Evolutionary conservation across 2,113 vertebrate genomes (phyloP), one percentile per base, ranked within the genome.

Genomic region (Leucoraja erinaceus): DNA sequence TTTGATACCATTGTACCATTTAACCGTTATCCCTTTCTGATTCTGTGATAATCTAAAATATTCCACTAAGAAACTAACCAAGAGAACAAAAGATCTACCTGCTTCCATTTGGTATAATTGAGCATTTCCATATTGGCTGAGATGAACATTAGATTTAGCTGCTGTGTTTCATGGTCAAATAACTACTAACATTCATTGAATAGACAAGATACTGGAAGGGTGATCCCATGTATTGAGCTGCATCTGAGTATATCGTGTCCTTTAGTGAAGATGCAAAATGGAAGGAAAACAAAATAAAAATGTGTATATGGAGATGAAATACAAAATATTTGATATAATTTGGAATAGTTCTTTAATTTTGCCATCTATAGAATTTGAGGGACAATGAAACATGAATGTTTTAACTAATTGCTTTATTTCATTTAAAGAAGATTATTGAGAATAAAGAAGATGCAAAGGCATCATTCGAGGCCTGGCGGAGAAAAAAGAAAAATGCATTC

Each of bases 401-500:
- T 68, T 90, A 66, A 10, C 61, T 90, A 14, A 68, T 90, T 47
- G 38, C 66, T 72, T 54, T 72, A 22, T 47, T 91, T 91, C 63
- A 54, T 72, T 91, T 92, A 88, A 93, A 97, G 96, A 94, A 96
- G 7, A 94, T 93, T 88, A 77, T 61, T 5, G 88, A 95, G 90
- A 98, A 98, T 95, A 98, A 94, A 95, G 96, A 97, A 92, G 97
- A 97, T 93, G 97, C 97, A 16, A 94, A 95, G 93, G 97, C 96
- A 4, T 97, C 97, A 18, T 99, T 97, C 93, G 95, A 97, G 93
- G 97, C 98, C 33, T 99, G 99, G 99, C 98, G 98, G 93, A 95
- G 96, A 93, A 98, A 97, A 95, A 99, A 99, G 94, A 93, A 90
- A 68, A 96, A 96, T 93, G 95, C 94, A 93, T 94, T 98, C 88